Base-by-base conservation (phyloP, 2,888 invertebrate species). In the Silvanus unidentatus region DNA sequence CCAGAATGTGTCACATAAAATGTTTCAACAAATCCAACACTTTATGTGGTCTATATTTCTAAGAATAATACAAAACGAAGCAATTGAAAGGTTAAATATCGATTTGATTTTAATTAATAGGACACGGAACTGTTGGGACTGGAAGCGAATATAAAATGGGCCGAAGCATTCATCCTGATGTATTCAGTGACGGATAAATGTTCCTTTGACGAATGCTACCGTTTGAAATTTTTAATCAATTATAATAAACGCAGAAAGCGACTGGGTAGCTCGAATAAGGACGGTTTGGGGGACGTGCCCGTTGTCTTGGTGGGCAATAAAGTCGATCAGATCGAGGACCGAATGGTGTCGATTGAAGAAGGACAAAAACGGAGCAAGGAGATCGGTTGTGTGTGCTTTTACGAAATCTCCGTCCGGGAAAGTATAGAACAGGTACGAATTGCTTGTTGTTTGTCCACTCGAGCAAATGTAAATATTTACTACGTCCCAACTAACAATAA, bases 131-230 rank as follows among this genome's bases (percentile, higher is more conserved):
- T 79, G 54, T 70, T 78, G 38, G 80, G 81, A 42, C 68, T 88
- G 54, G 89, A 91, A 69, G 80, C 81, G 45, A 85, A 90, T 66
- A 88, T 91, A 45, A 78, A 87, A 46, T 91, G 90, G 90, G 91
- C 91, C 1, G 91, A 92, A 66, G 90, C 88, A 12, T 90, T 88
- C 65, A 81, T 91, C 42, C 75, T 91, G 40, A 84, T 91, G 77
- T 92, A 91, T 67, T 89, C 90, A 0, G 87, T 91, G 28, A 89
- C 90, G 1, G 91, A 92, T 70, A 87, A 89, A 69, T 89, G 90
- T 64, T 90, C 89, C 44, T 91, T 91, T 68, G 88, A 89, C 68
- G 88, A 89, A 65, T 88, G 87, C 70, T 86, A 86, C 63, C 79
- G 88, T 1, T 77, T 89, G 43, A 88, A 88, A 70, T 89, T 88